These are phyloP conservation scores for Cydia pomonella DNA, from an alignment of 1,140 invertebrate species.

Conservation along the genomic window DNA sequence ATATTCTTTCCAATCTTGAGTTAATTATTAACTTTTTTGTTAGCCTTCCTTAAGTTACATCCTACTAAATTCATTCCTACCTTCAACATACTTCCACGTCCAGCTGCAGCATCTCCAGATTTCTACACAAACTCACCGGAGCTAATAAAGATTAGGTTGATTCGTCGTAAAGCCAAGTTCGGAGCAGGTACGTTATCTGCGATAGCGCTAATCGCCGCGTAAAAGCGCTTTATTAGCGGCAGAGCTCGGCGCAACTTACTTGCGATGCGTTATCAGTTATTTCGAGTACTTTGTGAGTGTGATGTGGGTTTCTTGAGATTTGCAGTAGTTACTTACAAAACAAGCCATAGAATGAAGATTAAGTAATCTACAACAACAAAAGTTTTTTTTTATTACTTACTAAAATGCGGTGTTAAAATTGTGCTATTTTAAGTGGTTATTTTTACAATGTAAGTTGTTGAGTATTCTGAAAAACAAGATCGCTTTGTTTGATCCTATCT, in stretches of 20 bases:
- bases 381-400: too few species aligned
- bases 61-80: neutral
- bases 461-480: neutral
- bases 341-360: neutral
- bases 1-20: too few species aligned
- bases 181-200: neutral
- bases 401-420: too few species aligned
- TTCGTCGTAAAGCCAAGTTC: neutral
- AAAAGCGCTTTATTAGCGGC: constrained; percentile 8
- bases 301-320: too few species aligned
- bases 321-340: neutral
- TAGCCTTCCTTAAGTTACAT: neutral
- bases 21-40: too few species aligned
- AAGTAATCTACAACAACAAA: too few species aligned
- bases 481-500: neutral
- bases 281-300: neutral
- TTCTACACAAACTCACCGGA: neutral
- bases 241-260: constrained; percentile 1
- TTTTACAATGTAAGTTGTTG: neutral
- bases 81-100: neutral
- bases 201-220: constrained; percentile 12
- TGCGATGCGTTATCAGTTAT: constrained; percentile 3
- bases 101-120: neutral
- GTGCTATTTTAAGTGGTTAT: too few species aligned
- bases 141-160: constrained; percentile 17